These are phyloP conservation scores for Beris morrisii DNA, from an alignment of 2,888 invertebrate genomes.

Conservation along the genomic window DNA sequence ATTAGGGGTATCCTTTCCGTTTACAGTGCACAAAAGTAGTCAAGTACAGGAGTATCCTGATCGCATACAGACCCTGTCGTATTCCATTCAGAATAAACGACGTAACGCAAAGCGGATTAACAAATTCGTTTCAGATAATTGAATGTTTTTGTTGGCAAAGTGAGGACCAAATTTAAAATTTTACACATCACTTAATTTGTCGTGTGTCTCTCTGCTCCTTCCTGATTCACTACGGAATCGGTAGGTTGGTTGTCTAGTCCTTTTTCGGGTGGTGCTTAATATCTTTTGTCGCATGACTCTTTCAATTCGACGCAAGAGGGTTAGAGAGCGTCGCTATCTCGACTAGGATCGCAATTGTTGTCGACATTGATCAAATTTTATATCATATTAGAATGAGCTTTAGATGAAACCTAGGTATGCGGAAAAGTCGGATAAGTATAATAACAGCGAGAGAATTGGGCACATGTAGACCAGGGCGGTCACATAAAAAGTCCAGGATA, in stretches of 20 bases:
- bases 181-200: slow-evolving; percentile 55
- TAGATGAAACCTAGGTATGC: slow-evolving; percentile 7
- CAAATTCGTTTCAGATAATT: slow-evolving; percentile 55
- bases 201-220: slow-evolving; percentile 35
- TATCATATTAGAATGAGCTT: background rate
- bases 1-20: too few species aligned
- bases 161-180: slow-evolving; percentile 58
- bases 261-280: background rate
- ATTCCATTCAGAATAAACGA: slow-evolving; percentile 19
- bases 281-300: background rate
- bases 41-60: background rate
- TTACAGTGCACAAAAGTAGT: background rate
- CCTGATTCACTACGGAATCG: too few species aligned
- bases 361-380: background rate
- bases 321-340: background rate
- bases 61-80: slow-evolving; percentile 1
- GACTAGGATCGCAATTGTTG: background rate
- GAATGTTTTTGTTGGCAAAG: slow-evolving; percentile 52
- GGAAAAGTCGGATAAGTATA: slow-evolving; percentile 14
- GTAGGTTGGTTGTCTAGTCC: too few species aligned
- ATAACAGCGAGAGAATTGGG: too few species aligned
- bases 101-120: slow-evolving; percentile 54
- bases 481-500: too few species aligned
- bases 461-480: too few species aligned
- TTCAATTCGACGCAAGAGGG: background rate